Evolutionary conservation across 2,797 vertebrate genomes (phyloP).

Genomic region (Ceyx erithaca): DNA sequence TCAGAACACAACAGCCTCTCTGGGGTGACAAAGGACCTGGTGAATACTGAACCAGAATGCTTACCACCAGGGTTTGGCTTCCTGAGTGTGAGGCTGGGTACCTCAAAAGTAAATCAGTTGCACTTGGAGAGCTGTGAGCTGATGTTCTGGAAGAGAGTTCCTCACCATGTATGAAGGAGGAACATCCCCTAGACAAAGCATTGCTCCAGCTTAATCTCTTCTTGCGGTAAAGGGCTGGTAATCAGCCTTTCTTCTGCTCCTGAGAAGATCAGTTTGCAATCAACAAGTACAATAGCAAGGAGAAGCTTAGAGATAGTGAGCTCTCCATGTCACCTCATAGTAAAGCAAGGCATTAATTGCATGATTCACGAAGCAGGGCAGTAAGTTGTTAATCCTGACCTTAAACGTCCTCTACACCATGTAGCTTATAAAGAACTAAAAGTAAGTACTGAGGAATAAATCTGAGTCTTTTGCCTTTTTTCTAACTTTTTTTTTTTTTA

Average conservation of each 20-base stretch:
- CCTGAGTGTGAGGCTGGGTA: not conserved
- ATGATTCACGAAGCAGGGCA: not conserved
- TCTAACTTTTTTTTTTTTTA: not conserved
- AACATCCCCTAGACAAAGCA: not conserved
- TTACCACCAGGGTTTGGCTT: not conserved
- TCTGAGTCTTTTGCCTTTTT: not conserved
- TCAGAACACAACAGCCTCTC: not conserved
- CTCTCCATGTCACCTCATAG: not conserved
- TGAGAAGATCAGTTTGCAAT: not conserved
- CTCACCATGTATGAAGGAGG: not conserved
- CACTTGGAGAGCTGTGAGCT: not conserved
- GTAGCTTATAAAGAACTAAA: not conserved
- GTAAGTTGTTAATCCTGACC: not conserved
- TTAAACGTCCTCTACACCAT: not conserved
- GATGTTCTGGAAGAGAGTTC: not conserved
- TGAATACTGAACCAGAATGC: not conserved
- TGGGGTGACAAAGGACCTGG: not conserved
- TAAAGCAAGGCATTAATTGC: not conserved
- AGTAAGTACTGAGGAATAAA: not conserved
- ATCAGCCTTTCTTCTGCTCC: not conserved
- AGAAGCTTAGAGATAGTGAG: not conserved
- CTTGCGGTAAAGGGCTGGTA: not conserved
- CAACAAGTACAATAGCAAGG: not conserved
- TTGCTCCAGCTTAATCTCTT: not conserved
- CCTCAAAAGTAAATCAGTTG: not conserved